Evolutionary conservation across 2,888 invertebrate genomes (phyloP), one percentile per base, ranked within the genome.

Genomic region (Actias luna): DNA sequence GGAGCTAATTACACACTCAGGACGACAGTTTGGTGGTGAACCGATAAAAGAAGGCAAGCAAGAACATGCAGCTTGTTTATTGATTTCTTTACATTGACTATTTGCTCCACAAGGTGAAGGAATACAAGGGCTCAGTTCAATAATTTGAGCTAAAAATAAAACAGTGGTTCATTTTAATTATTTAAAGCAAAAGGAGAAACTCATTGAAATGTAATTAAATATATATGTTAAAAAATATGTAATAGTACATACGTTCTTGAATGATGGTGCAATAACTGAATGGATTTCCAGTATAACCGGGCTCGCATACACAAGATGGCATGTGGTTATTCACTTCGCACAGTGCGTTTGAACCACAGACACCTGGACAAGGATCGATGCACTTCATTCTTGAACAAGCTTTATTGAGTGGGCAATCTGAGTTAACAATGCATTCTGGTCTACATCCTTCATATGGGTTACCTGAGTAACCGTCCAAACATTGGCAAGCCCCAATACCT

Each of bases 401-500:
- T 75, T 89, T 93, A 72, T 95, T 95, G 0, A 95, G 93, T 1
- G 95, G 92, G 78, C 96, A 96, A 77, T 96, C 96, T 0, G 95
- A 94, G 83, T 96, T 95, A 5, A 95, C 87, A 0, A 94, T 87
- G 79, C 96, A 96, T 87, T 96, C 96, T 10, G 96, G 96, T 65
- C 96, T 93, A 79, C 96, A 96, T 39, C 95, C 95, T 85, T 95
- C 95, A 80, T 95, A 96, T 10, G 97, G 96, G 87, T 97, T 96
- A 67, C 97, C 97, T 68, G 94, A 93, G 76, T 93, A 95, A 5
- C 92, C 93, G 33, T 93, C 93, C 58, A 93, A 82, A 74, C 96
- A 96, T 64, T 95, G 94, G 75, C 96, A 96, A 35, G 95, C 93
- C 12, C 95, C 95, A 73, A 95, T 94, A 46, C 93, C 92, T 68